Conservation (phyloP, 1,140 invertebrate species). For the Drosophila neocordata region DNA sequence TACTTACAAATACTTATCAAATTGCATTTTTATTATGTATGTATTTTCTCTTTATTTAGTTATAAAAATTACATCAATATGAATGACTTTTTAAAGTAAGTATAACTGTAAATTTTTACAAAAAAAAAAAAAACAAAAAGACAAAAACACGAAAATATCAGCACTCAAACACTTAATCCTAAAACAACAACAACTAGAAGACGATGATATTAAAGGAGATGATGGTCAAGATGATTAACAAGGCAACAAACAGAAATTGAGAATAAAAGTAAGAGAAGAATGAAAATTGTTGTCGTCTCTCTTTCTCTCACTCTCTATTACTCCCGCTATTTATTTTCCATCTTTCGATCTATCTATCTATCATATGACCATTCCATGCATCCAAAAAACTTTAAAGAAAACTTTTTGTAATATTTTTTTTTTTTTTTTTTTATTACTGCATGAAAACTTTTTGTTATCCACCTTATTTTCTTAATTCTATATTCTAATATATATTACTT, state of each 20-base stretch:
- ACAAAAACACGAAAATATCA: conserved; percentile 22
- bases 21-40: conserved; percentile 52
- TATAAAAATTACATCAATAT: conserved; percentile 83
- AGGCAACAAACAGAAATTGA: conserved; percentile 25
- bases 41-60: conserved; percentile 70
- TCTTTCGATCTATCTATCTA: conserved; percentile 24
- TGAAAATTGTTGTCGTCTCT: conserved; percentile 18
- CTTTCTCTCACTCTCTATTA: conserved; percentile 20
- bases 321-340: conserved; percentile 23
- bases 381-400: not conserved
- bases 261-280: conserved; percentile 42
- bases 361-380: not conserved
- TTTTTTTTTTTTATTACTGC: not conserved
- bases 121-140: conserved; percentile 35
- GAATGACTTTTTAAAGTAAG: conserved; percentile 82
- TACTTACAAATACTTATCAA: conserved; percentile 39
- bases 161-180: conserved; percentile 2
- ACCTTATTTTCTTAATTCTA: not conserved
- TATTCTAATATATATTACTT: not conserved
- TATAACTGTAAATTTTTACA: conserved; percentile 38
- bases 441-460: conserved; percentile 1
- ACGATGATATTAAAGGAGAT: not conserved
- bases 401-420: not conserved
- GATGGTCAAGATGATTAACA: conserved; percentile 7
- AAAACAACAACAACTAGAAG: conserved; percentile 13